phyloP scores from a whole-genome alignment of 2,888 invertebrate genomes.

The Trichopria drosophilae region DNA sequence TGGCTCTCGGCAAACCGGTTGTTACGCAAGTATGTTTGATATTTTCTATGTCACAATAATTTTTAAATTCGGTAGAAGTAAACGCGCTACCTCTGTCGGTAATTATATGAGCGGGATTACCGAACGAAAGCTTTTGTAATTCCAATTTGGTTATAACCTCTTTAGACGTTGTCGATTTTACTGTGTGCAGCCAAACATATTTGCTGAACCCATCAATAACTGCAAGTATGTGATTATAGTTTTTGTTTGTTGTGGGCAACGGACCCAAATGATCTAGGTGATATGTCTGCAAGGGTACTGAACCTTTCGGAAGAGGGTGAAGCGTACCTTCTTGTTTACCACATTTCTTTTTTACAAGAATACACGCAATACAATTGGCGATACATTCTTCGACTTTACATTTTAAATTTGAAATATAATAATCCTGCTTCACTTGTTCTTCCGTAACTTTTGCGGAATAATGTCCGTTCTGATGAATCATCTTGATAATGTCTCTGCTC shows the following conservation, averaged over 20 bases:
- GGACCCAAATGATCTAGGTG: conserved; percentile 28
- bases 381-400: conserved; percentile 23
- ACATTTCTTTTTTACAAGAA: conserved; percentile 21
- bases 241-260: conserved; percentile 17
- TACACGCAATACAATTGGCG: conserved; percentile 27
- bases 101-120: conserved; percentile 48
- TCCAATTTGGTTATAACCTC: conserved; percentile 39
- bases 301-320: conserved; percentile 16
- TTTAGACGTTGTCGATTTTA: conserved; percentile 12
- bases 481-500: conserved; percentile 16
- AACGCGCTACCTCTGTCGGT: conserved; percentile 37
- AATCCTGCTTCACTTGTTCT: conserved; percentile 22
- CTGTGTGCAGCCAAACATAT: conserved; percentile 18
- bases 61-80: conserved; percentile 39
- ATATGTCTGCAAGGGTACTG: conserved; percentile 12
- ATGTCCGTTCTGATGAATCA: conserved; percentile 23
- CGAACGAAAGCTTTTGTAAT: conserved; percentile 47
- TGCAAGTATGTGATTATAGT: no score
- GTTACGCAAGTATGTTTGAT: conserved; percentile 43
- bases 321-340: conserved; percentile 25
- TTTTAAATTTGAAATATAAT: conserved; percentile 24
- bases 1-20: no score
- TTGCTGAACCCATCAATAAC: conserved; percentile 16
- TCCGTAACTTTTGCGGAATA: conserved; percentile 8
- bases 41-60: conserved; percentile 44